Conservation (phyloP, 2,888 invertebrate species). For the Xestia ashworthii region DNA sequence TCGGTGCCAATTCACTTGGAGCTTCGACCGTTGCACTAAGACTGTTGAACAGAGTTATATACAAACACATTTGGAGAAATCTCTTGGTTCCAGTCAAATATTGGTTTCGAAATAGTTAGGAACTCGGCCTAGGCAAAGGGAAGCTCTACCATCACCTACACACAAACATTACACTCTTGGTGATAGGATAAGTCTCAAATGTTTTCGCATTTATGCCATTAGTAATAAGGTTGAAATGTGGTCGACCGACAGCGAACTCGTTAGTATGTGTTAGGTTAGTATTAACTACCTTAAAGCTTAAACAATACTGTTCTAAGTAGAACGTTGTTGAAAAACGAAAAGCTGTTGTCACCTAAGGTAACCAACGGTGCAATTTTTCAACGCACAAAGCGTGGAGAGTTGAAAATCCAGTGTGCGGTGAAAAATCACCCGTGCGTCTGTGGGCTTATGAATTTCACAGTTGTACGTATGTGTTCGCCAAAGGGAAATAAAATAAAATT, state of each 20-base stretch:
- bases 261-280: background rate
- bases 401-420: background rate
- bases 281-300: background rate
- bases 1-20: constrained; percentile 49
- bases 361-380: background rate
- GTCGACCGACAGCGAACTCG: no score
- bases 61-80: constrained; percentile 15
- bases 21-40: constrained; percentile 36
- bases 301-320: background rate
- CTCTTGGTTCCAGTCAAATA: constrained; percentile 16
- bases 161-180: no score
- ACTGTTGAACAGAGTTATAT: constrained; percentile 28
- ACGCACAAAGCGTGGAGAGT: background rate
- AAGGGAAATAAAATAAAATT: background rate
- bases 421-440: background rate
- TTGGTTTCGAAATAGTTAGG: background rate
- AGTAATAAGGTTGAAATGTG: no score
- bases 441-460: background rate
- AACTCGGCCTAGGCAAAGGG: background rate
- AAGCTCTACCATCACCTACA: background rate
- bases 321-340: background rate
- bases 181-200: background rate
- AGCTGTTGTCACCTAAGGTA: background rate
- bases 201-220: background rate
- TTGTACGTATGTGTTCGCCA: background rate